Base-by-base conservation (phyloP, 1,140 invertebrate genomes). In the Steinernema feltiae region DNA sequence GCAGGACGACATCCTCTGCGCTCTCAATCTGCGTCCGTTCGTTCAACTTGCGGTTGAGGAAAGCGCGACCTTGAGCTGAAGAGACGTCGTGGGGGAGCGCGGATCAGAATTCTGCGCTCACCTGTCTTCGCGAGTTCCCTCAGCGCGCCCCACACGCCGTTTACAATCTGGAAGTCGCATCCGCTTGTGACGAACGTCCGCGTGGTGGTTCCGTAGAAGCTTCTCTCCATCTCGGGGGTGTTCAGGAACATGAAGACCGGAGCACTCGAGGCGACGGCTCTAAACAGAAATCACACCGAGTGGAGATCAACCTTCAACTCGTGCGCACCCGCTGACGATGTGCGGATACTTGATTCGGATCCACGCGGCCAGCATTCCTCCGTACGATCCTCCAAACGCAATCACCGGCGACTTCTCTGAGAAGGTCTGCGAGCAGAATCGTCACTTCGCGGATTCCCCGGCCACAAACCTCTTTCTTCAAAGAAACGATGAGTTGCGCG, bases 271-370 rank as follows among this genome's bases (percentile, higher is more conserved):
- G 96, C 94, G 72, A 98, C 91, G 0, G 95, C 91, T n/a, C 95
- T 94, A n/a, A 81, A 86, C 86, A 29, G 35, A 41, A n/a, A n/a
- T n/a, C n/a, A n/a, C n/a, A n/a, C n/a, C n/a, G n/a, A n/a, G n/a
- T n/a, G n/a, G n/a, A n/a, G n/a, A n/a, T n/a, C n/a, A n/a, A n/a
- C n/a, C n/a, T n/a, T n/a, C n/a, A n/a, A n/a, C n/a, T n/a, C n/a
- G n/a, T n/a, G 71, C 73, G 80, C 83, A 91, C 90, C 91, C 92
- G 76, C 88, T 87, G 2, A 96, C 90, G 53, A 94, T 87, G 82
- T 94, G 91, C 17, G 95, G 94, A 89, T 97, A 98, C 87, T 98
- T 98, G 84, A 97, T 93, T 32, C 96, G 90, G 74, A 98, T 90
- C 92, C 95, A 98, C 1, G 95, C 92, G 29, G 95, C 90, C 32